Evolutionary conservation across 2,888 invertebrate species (phyloP), one percentile per base, ranked within the genome.

Genomic region (Melanophora roralis): DNA sequence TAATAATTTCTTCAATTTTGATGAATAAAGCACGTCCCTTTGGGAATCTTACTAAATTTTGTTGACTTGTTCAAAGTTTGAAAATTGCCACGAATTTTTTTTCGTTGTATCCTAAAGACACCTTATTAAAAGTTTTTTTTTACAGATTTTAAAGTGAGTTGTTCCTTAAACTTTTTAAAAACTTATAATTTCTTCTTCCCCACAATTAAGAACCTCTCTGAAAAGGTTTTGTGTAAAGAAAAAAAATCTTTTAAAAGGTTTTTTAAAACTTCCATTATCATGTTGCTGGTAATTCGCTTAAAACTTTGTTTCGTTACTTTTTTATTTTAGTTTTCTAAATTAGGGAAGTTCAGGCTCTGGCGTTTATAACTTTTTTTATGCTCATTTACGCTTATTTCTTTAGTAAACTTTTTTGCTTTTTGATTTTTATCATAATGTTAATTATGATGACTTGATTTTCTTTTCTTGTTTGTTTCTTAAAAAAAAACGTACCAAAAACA

Each of bases 341-440:
- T 76, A 72, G 72, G 62, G 76, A 72, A 67, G 53, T 60, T 27
- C n/a, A n/a, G n/a, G n/a, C n/a, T n/a, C n/a, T n/a, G n/a, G n/a
- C n/a, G n/a, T n/a, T n/a, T n/a, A n/a, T n/a, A 27, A 3, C 9
- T 59, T 69, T 67, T 67, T 57, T 7, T 14, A 43, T 40, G 9
- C 14, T 57, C 34, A 32, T 34, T 14, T 45, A 19, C 12, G 32
- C 47, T 53, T 51, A 55, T 74, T 67, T 19, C 36, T 64, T 60
- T 49, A 40, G 21, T 53, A 47, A 69, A 55, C 21, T 62, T 32
- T n/a, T 78, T 60, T 51, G 49, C 32, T 72, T 55, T 68, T 60
- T 62, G 73, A 78, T 78, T 77, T 71, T 60, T 78, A 78, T 81
- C 69, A 74, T 74, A 71, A 78, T 67, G 74, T 78, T 81, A 78